Conservation (phyloP, 37 sponge, comb jelly and placozoan species). For the Cliona cf. orientalis region DNA sequence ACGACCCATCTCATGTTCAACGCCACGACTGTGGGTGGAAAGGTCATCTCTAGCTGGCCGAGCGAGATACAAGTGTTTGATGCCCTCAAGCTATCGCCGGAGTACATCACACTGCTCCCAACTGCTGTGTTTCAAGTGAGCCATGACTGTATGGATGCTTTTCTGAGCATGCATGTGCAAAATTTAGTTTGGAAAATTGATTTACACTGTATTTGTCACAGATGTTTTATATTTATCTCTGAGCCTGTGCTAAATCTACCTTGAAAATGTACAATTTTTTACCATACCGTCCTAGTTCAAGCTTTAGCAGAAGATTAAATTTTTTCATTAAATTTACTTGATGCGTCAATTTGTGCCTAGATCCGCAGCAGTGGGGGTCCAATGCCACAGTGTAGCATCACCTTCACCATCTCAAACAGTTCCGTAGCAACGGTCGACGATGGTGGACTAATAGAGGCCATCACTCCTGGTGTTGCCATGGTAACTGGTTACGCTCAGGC, state of each 20-base stretch:
- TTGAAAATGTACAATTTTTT: too few species aligned
- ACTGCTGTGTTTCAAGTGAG: conserved; percentile 77
- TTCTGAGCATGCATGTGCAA: not conserved
- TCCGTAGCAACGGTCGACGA: conserved; percentile 70
- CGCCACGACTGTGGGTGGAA: conserved; percentile 49
- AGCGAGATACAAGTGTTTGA: conserved; percentile 77
- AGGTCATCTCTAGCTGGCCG: conserved; percentile 71
- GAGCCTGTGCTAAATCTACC: too few species aligned
- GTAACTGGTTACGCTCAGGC: conserved; percentile 63
- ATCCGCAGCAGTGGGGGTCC: conserved; percentile 80
- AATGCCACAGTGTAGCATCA: conserved; percentile 43
- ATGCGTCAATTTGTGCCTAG: conserved; percentile 26
- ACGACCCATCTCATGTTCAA: conserved; percentile 79
- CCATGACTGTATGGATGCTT: too few species aligned
- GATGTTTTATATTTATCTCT: too few species aligned
- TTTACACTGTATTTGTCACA: too few species aligned
- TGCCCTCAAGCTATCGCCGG: conserved; percentile 58
- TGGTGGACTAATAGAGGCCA: conserved; percentile 65
- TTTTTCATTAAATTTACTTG: too few species aligned
- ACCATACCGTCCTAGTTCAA: too few species aligned
- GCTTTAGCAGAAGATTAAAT: too few species aligned
- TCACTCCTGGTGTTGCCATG: conserved; percentile 43
- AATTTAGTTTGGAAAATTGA: too few species aligned
- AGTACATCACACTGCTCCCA: conserved; percentile 65
- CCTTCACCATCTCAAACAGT: conserved; percentile 55